Evolutionary conservation across 2,113 vertebrate species (phyloP).

Genomic region (human): GRCh38 chr3:34967001-34967500

Average conservation of each 20-base stretch:
- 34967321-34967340: background rate
- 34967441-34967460: background rate
- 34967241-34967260: background rate
- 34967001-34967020: background rate
- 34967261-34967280: background rate
- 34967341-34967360: background rate
- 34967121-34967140: background rate
- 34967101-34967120: background rate
- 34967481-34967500: background rate
- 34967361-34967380: background rate
- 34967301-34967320: background rate
- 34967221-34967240: background rate
- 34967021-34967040: background rate
- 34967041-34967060: background rate
- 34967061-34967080: background rate
- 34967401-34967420: background rate
- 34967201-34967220: background rate
- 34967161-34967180: background rate
- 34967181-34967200: background rate
- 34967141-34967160: background rate
- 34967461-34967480: background rate
- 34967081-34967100: background rate
- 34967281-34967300: background rate
- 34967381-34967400: background rate
- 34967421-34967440: background rate